These are phyloP conservation scores for Baryphthengus martii DNA, from an alignment of 2,113 vertebrate species.

Conservation along the genomic window DNA sequence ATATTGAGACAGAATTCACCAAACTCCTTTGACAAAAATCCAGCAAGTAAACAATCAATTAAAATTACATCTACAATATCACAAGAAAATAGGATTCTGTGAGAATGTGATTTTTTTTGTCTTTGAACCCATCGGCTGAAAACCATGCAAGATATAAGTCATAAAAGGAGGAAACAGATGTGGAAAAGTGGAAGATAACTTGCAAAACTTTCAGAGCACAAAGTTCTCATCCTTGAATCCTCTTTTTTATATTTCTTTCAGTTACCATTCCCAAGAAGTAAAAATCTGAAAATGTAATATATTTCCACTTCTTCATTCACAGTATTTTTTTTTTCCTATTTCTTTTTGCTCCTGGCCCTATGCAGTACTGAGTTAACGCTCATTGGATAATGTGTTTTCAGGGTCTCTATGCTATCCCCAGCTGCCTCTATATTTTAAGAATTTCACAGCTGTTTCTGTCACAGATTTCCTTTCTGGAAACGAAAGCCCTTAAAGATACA, in stretches of 20 bases:
- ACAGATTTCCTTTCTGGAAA: neutral
- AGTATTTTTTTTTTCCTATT: neutral
- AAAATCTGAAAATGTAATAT: neutral
- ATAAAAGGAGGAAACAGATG: neutral
- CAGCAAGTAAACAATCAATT: neutral
- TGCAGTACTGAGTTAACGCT: neutral
- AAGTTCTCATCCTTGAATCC: neutral
- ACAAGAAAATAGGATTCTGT: neutral
- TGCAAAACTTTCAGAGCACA: neutral
- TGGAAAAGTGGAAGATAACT: neutral
- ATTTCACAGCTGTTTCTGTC: conserved; percentile 3
- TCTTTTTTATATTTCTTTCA: neutral
- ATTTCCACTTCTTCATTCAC: neutral
- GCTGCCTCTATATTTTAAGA: neutral
- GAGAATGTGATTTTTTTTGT: neutral
- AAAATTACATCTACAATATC: neutral
- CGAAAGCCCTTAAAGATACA: neutral
- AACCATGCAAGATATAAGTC: neutral
- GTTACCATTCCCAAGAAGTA: neutral
- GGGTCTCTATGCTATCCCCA: neutral
- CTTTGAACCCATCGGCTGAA: neutral
- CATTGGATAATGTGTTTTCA: neutral
- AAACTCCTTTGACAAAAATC: neutral
- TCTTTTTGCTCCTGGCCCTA: neutral
- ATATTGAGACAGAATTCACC: neutral